A percentile compares a stretch with the other conserved stretches of the same genome.
These are phyloP conservation scores for Calephelis perditalis DNA, from an alignment of 2,888 invertebrate genomes.

Conservation along the genomic window DNA sequence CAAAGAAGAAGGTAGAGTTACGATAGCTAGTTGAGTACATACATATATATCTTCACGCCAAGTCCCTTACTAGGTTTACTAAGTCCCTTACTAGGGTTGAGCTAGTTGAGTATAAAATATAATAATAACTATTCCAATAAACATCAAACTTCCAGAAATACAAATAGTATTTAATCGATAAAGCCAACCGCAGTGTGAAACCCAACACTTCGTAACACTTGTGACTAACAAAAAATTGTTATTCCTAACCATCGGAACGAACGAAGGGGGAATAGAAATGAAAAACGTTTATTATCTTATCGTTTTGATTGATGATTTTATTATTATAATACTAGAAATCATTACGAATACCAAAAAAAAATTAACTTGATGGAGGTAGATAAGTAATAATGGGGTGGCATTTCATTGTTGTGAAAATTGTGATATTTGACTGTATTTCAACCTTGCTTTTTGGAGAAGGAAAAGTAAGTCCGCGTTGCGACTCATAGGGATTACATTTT, in stretches of 20 bases:
- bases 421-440: too few relatives aligned
- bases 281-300: slow-evolving; percentile 62
- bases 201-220: neutral
- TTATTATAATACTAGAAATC: slow-evolving; percentile 48
- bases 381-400: slow-evolving; percentile 14
- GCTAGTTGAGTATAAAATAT: too few relatives aligned
- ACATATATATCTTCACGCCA: neutral
- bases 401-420: neutral
- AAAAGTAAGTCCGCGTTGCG: too few relatives aligned
- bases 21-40: too few relatives aligned
- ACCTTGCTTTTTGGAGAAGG: too few relatives aligned
- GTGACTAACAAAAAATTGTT: slow-evolving; percentile 12
- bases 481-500: too few relatives aligned
- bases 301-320: slow-evolving; percentile 56
- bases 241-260: slow-evolving; percentile 45
- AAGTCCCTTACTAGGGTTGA: too few relatives aligned
- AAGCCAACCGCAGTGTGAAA: slow-evolving; percentile 2
- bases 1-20: too few relatives aligned
- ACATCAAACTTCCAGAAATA: too few relatives aligned
- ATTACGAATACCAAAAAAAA: slow-evolving; percentile 14
- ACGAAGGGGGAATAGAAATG: slow-evolving; percentile 61
- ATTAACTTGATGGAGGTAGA: slow-evolving; percentile 16
- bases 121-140: too few relatives aligned
- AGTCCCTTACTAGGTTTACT: too few relatives aligned
- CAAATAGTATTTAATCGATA: too few relatives aligned